A percentile compares a stretch with the other conserved stretches of the same genome.
phyloP scores from a whole-genome alignment of 1,140 invertebrate species.

The Amphibalanus amphitrite region DNA sequence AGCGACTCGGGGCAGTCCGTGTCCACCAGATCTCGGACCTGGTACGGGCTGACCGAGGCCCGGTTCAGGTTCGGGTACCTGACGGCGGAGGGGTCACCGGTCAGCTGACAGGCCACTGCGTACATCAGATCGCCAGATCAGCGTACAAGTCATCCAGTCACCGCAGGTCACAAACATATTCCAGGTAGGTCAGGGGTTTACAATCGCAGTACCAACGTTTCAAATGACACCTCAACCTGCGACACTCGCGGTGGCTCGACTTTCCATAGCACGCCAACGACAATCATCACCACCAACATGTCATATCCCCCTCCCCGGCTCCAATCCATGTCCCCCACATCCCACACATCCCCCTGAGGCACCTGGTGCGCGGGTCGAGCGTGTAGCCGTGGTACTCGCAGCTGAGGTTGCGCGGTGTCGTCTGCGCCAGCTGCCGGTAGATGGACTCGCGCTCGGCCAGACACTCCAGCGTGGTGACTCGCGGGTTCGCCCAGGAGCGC shows the following conservation, averaged over 20 bases:
- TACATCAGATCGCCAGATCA: neutral
- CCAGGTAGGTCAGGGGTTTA: no score
- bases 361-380: slow-evolving; percentile 22
- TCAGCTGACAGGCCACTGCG: neutral
- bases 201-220: no score
- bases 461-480: slow-evolving; percentile 52
- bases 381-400: slow-evolving; percentile 26
- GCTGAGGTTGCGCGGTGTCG: slow-evolving; percentile 85
- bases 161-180: no score
- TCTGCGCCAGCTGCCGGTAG: slow-evolving; percentile 77
- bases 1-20: slow-evolving; percentile 41
- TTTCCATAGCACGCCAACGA: no score
- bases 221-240: no score
- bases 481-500: slow-evolving; percentile 54
- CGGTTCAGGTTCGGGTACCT: slow-evolving; percentile 37
- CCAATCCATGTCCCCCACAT: no score
- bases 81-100: slow-evolving; percentile 7
- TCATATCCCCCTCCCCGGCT: no score
- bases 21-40: slow-evolving; percentile 39
- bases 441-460: slow-evolving; percentile 88
- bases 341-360: neutral
- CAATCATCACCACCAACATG: no score
- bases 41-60: slow-evolving; percentile 41
- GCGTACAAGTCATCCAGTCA: no score
- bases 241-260: no score